Evolutionary conservation across 1,140 invertebrate species (phyloP).

Genomic region (Aricia agestis): DNA sequence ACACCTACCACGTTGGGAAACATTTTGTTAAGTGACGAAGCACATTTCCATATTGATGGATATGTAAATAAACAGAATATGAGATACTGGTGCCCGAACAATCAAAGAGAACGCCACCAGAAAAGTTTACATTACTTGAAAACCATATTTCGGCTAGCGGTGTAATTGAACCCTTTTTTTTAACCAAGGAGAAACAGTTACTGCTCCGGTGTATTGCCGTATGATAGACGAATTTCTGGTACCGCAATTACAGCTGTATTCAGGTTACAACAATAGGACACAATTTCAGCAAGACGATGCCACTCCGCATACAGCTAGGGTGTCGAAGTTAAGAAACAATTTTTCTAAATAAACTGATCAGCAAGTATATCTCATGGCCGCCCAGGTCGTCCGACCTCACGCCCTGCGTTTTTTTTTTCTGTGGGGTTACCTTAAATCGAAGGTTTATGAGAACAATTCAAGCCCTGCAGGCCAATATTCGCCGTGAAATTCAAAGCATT

Average conservation of each 20-base stretch:
- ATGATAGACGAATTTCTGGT: constrained; percentile 23
- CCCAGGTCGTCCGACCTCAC: neutral
- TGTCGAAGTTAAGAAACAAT: neutral
- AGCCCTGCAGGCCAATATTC: neutral
- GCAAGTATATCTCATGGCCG: constrained; percentile 9
- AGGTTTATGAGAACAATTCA: neutral
- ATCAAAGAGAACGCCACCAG: constrained; percentile 21
- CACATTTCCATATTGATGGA: constrained; percentile 22
- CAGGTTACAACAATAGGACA: constrained; percentile 21
- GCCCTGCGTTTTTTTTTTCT: constrained; percentile 2
- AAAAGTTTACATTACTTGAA: constrained; percentile 24
- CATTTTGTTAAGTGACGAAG: constrained; percentile 19
- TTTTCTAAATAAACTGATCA: constrained; percentile 19
- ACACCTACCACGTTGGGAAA: constrained; percentile 3
- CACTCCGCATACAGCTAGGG: constrained; percentile 18
- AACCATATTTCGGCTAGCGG: constrained; percentile 18
- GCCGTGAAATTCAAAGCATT: neutral
- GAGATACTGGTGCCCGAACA: constrained; percentile 20
- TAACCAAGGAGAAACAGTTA: constrained; percentile 18
- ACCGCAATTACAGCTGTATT: constrained; percentile 19
- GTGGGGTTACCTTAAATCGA: neutral
- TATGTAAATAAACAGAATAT: constrained; percentile 26
- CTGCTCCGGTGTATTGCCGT: constrained; percentile 17
- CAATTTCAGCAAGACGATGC: constrained; percentile 14
- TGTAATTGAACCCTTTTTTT: constrained; percentile 16